Evolutionary conservation across 2,888 invertebrate genomes (phyloP), one percentile per base, ranked within the genome.

Genomic region (Phortica okadai): DNA sequence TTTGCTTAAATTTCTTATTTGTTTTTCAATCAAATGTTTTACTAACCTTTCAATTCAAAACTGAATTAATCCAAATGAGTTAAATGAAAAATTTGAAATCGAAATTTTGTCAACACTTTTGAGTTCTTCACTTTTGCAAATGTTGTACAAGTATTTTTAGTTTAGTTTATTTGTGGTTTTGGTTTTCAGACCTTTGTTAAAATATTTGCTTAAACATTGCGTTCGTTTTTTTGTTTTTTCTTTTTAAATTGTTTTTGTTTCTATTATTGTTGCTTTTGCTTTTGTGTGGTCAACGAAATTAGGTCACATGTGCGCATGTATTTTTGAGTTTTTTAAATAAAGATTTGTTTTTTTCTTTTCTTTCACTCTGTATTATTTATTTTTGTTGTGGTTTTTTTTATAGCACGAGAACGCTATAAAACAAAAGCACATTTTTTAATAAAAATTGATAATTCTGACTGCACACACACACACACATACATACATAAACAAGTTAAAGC

Each of bases 221-320:
- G 14, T 66, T 4, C 83, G 69, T 45, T 76, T 50, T 76, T 73
- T 75, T 73, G 41, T 58, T 73, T 44, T 56, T 72, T 54, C 45
- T 73, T 41, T 41, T 56, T 33, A 7, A 54, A 25, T 7, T 56
- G 59, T 16, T 33, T 58, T 67, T 66, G 11, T 67, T 74, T 73
- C 73, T 82, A 77, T 74, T 79, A 77, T 79, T 79, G 81, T 74
- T 76, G 81, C 77, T 81, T 81, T 76, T 62, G 54, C n/a, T 79
- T 80, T 70, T 78, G 77, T 77, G 54, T 78, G 77, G 59, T 84
- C 80, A 56, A 78, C 79, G 76, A 80, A 85, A 86, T 79, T 88
- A 77, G 85, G 85, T 85, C 85, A 85, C 87, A 88, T 84, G 85
- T 85, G 87, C 81, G 85, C 87, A 81, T 80, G 2, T 74, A 41